A percentile compares a stretch with the other conserved stretches of the same genome.
Evolutionary conservation across 2,113 vertebrate species (phyloP).

Genomic region (Fukomys damarensis): DNA sequence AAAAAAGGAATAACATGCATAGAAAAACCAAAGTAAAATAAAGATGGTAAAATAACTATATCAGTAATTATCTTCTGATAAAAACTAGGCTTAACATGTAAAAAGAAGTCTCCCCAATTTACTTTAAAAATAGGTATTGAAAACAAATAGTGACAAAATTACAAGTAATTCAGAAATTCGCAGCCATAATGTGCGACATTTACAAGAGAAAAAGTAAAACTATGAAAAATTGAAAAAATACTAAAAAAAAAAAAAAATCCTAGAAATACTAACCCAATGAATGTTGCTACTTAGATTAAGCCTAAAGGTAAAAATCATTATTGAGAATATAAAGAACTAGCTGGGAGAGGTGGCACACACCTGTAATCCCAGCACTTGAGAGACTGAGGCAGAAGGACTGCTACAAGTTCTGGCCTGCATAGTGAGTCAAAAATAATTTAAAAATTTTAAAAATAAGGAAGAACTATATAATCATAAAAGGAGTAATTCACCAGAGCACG

Average conservation of each 20-base stretch:
- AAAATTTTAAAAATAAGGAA: no score
- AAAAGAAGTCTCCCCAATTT: background rate
- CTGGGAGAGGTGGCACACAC: background rate
- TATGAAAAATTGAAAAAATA: background rate
- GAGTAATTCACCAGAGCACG: background rate
- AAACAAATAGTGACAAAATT: slow-evolving; percentile 13
- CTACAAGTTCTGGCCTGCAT: background rate
- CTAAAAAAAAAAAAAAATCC: background rate
- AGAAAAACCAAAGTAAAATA: background rate
- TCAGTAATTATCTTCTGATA: background rate
- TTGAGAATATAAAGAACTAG: background rate
- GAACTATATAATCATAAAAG: background rate
- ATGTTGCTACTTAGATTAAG: background rate
- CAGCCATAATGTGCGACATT: background rate
- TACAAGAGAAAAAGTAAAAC: slow-evolving; percentile 20
- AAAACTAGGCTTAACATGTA: background rate
- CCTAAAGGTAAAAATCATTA: background rate
- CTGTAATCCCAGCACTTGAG: background rate
- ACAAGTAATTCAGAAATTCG: background rate
- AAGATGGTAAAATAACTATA: background rate
- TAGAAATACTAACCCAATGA: background rate
- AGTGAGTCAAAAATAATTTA: no score
- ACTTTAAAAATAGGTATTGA: background rate
- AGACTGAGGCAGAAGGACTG: background rate
- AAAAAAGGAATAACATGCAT: background rate